Conservation (phyloP, 2,113 vertebrate genomes). For the Cervus canadensis region DNA sequence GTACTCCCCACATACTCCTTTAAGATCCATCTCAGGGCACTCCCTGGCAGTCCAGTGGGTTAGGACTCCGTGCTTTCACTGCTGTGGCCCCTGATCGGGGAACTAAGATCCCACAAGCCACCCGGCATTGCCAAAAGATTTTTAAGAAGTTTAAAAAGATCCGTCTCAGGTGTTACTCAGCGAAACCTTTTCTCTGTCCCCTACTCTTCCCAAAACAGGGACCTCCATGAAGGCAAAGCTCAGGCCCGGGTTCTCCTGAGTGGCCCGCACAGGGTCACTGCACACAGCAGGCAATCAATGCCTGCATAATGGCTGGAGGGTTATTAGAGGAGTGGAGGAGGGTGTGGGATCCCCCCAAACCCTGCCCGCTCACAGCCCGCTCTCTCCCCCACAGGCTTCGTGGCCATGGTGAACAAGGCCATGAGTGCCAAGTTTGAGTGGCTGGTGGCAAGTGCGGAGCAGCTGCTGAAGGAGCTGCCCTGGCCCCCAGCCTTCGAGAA, state of each 20-base stretch:
- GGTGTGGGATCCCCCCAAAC: not conserved
- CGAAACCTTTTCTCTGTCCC: not conserved
- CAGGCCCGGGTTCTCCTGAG: not conserved
- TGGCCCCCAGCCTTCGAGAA: slow-evolving; percentile 92
- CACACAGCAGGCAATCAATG: no score
- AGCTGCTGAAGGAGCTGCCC: slow-evolving; percentile 88
- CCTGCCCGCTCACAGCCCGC: not conserved
- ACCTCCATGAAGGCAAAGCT: not conserved
- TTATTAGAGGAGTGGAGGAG: not conserved
- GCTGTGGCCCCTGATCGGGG: not conserved
- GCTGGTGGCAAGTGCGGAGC: slow-evolving; percentile 88
- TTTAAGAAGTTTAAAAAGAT: not conserved
- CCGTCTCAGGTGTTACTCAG: not conserved
- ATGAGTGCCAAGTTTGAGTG: slow-evolving; percentile 91
- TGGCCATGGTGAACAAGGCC: slow-evolving; percentile 93
- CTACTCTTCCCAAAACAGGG: not conserved
- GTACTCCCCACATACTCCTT: not conserved
- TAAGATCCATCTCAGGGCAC: not conserved
- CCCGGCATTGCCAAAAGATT: not conserved
- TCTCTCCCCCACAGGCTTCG: slow-evolving; percentile 83
- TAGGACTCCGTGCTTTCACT: not conserved
- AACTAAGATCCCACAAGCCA: not conserved
- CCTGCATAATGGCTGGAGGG: fast-evolving
- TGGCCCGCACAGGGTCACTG: not conserved
- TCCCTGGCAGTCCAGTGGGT: not conserved